Evolutionary conservation across 2,797 vertebrate genomes (phyloP).

Genomic region (Sebastes ruberrimus): DNA sequence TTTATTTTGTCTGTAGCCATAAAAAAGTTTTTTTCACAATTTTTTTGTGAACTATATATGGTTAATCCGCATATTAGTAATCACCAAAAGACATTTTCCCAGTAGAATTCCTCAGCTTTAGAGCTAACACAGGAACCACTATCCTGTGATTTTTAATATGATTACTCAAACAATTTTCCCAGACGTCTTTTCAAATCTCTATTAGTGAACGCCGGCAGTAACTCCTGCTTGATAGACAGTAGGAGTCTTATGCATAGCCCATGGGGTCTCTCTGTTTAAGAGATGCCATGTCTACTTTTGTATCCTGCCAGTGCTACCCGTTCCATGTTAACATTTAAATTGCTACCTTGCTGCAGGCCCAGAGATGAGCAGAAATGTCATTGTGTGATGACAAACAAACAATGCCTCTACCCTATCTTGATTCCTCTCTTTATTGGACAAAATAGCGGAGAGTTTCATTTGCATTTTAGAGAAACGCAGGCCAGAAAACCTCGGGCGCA

Average conservation of each 20-base stretch:
- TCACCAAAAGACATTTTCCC: background rate
- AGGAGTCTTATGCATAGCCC: background rate
- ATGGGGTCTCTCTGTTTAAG: conserved; percentile 16
- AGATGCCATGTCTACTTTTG: conserved; percentile 51
- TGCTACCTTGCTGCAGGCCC: conserved; percentile 47
- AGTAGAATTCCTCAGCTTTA: background rate
- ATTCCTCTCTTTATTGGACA: conserved; percentile 48
- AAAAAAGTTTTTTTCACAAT: background rate
- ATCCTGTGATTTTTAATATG: background rate
- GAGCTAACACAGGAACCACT: background rate
- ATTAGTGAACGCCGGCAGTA: background rate
- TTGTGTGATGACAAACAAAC: conserved; percentile 65
- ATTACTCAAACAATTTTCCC: conserved; percentile 9
- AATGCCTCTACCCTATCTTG: conserved; percentile 39
- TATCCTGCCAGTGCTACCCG: conserved; percentile 35
- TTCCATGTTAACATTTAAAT: conserved; percentile 75
- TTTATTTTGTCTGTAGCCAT: background rate
- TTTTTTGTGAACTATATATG: background rate
- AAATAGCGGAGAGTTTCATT: conserved; percentile 49
- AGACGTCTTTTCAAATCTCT: background rate
- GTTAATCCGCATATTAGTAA: background rate
- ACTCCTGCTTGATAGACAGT: conserved; percentile 11
- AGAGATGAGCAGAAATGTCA: conserved; percentile 73
- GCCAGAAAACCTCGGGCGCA: conserved; percentile 46
- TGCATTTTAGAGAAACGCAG: conserved; percentile 61